A percentile compares a stretch with the other conserved stretches of the same genome.
These are phyloP conservation scores for Falco punctatus DNA, from an alignment of 2,113 vertebrate species.

Conservation along the genomic window DNA sequence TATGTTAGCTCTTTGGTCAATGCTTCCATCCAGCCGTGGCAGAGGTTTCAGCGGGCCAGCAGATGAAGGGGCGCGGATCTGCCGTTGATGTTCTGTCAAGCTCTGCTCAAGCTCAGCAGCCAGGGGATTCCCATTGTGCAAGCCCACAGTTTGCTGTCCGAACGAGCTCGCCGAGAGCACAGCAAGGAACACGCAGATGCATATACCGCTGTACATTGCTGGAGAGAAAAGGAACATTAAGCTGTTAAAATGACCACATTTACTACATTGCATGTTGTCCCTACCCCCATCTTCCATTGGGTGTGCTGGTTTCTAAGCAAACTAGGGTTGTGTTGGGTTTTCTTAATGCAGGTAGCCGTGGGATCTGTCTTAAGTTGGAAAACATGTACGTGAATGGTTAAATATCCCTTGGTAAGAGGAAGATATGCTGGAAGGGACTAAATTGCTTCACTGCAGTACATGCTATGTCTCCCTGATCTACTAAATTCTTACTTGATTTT, in stretches of 20 bases:
- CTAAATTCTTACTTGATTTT: background rate
- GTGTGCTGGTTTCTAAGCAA: background rate
- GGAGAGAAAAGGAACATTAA: background rate
- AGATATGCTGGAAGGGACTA: background rate
- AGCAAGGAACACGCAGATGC: slow-evolving; percentile 85
- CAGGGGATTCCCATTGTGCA: slow-evolving; percentile 49
- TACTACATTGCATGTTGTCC: rapidly evolving
- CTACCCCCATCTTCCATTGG: background rate
- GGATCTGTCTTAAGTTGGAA: background rate
- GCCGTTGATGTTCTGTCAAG: slow-evolving; percentile 52
- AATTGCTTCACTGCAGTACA: background rate
- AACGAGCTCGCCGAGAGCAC: slow-evolving; percentile 81
- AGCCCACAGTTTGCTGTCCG: slow-evolving; percentile 76
- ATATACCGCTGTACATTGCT: slow-evolving; percentile 87
- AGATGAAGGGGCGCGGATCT: slow-evolving; percentile 71
- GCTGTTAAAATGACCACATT: background rate
- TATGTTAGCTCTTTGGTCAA: slow-evolving; percentile 82
- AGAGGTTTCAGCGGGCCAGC: slow-evolving; percentile 68
- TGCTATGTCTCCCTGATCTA: background rate
- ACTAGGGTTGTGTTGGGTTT: background rate
- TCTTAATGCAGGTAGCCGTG: background rate
- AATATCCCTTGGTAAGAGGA: background rate
- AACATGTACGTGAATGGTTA: rapidly evolving
- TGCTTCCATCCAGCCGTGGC: slow-evolving; percentile 67
- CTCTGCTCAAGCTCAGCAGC: slow-evolving; percentile 64